Evolutionary conservation across 2,113 vertebrate genomes (phyloP).

Genomic region (Strix uralensis): DNA sequence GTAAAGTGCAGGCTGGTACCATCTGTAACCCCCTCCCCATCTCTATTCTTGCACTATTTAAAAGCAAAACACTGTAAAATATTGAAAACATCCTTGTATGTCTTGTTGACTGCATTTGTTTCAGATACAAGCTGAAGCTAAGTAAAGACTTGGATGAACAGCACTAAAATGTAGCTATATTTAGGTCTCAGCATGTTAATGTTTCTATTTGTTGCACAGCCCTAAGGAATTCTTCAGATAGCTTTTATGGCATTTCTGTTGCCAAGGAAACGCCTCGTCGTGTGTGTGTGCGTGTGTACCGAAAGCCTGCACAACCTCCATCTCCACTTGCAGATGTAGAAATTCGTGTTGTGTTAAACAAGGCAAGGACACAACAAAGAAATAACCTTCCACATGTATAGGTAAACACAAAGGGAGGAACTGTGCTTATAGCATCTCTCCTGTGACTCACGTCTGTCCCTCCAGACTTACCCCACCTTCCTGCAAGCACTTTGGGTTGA

Average conservation of each 20-base stretch:
- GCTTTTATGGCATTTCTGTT: slow-evolving; percentile 64
- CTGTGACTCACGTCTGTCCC: not conserved
- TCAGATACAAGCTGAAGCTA: not conserved
- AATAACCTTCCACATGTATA: not conserved
- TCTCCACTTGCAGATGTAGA: not conserved
- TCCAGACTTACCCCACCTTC: not conserved
- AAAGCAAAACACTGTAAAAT: slow-evolving; percentile 41
- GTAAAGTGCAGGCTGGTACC: not conserved
- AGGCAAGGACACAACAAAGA: not conserved
- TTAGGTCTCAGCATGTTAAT: slow-evolving; percentile 62
- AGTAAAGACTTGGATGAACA: slow-evolving; percentile 41
- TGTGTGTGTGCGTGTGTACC: not conserved
- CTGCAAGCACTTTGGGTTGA: not conserved
- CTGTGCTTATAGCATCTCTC: not conserved
- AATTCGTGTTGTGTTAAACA: not conserved
- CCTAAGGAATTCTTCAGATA: slow-evolving; percentile 65
- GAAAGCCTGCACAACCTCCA: not conserved
- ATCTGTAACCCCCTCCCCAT: not conserved
- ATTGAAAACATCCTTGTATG: slow-evolving; percentile 2
- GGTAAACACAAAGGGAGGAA: not conserved
- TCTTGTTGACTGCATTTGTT: not conserved
- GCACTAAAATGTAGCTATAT: slow-evolving; percentile 49
- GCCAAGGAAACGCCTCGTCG: slow-evolving; percentile 40
- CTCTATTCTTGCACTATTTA: not conserved
- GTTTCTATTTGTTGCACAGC: slow-evolving; percentile 69